phyloP scores from a whole-genome alignment of 2,888 invertebrate species.

The Spilosoma lubricipeda region DNA sequence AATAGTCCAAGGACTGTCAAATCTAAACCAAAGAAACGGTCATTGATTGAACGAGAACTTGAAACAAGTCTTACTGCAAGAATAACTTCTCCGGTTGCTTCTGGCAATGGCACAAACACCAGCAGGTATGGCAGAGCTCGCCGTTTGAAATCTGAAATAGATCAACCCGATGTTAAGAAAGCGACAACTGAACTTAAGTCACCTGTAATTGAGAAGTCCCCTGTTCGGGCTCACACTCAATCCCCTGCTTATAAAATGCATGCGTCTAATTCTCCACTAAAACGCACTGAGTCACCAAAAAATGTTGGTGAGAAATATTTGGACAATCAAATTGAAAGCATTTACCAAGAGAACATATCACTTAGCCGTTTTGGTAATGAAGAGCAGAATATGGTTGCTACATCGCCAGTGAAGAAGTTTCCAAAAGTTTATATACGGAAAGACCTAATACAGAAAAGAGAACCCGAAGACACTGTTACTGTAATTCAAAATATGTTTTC shows the following conservation, averaged over 20 bases:
- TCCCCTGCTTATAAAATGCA: conserved; percentile 76
- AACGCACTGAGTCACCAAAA: conserved; percentile 61
- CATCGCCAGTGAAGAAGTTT: conserved; percentile 62
- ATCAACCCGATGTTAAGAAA: conserved; percentile 75
- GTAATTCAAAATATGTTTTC: conserved; percentile 78
- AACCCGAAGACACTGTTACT: conserved; percentile 70
- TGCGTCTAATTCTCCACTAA: conserved; percentile 73
- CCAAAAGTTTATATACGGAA: conserved; percentile 77
- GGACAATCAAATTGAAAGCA: conserved; percentile 73
- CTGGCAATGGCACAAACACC: conserved; percentile 64
- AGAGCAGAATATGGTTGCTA: conserved; percentile 52
- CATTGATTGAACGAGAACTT: conserved; percentile 77
- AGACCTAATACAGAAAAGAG: conserved; percentile 77
- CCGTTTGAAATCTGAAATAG: conserved; percentile 80
- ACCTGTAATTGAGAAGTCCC: conserved; percentile 62
- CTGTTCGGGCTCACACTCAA: conserved; percentile 55
- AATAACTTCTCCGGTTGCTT: conserved; percentile 71
- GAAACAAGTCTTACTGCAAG: conserved; percentile 78
- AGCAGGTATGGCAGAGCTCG: conserved; percentile 88
- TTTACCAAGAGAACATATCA: conserved; percentile 74
- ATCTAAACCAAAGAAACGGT: conserved; percentile 76
- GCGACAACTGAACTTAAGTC: conserved; percentile 63
- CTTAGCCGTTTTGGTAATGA: conserved; percentile 71
- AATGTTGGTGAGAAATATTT: conserved; percentile 53
- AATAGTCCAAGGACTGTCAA: conserved; percentile 56